Conservation (phyloP, 2,113 vertebrate genomes). For the Paratilapia polleni region DNA sequence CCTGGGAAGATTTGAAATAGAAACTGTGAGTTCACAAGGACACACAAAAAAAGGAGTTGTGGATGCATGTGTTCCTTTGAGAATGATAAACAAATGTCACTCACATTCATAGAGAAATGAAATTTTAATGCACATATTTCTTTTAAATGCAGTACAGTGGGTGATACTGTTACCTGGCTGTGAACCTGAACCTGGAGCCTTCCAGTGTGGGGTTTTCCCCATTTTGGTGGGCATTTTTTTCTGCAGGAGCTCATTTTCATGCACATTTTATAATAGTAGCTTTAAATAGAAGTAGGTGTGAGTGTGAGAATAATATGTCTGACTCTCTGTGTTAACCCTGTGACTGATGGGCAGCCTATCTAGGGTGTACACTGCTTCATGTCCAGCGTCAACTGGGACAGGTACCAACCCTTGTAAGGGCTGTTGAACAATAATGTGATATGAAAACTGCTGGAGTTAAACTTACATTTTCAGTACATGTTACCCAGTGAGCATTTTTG, state of each 20-base stretch:
- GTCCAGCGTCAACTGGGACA: not conserved
- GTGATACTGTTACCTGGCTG: not conserved
- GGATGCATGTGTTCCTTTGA: not conserved
- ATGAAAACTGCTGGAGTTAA: not conserved
- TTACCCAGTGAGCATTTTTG: constrained; percentile 5
- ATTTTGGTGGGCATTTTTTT: not conserved
- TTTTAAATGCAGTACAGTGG: not conserved
- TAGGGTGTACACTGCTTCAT: not conserved
- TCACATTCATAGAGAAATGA: not conserved
- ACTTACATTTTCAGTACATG: not conserved
- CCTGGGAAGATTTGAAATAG: constrained; percentile 40
- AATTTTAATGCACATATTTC: not conserved
- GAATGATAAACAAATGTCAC: constrained; percentile 2
- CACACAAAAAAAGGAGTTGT: constrained; percentile 19
- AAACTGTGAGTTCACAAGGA: constrained; percentile 40
- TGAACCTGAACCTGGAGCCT: not conserved
- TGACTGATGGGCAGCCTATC: not conserved
- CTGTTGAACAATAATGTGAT: not conserved
- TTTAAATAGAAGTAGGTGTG: not conserved
- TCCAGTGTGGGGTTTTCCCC: not conserved
- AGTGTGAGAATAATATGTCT: not conserved
- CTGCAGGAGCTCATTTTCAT: not conserved
- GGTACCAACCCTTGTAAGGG: not conserved
- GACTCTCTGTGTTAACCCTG: not conserved
- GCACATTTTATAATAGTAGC: not conserved